phyloP scores from a whole-genome alignment of 2,797 vertebrate species.

The Australoheros facetus region DNA sequence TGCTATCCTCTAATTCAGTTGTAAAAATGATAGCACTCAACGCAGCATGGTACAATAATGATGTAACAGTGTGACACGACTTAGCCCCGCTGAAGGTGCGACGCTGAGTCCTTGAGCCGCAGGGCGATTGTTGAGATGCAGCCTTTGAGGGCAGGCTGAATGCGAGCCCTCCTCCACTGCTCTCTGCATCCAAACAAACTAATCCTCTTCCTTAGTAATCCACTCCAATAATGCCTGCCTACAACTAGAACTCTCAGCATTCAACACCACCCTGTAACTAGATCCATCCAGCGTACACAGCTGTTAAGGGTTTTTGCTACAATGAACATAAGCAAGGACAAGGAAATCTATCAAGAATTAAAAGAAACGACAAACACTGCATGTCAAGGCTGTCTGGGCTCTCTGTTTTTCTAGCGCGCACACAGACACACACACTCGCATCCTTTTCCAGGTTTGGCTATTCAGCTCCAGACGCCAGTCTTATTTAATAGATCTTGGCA shows the following conservation, averaged over 20 bases:
- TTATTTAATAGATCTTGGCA: conserved; percentile 83
- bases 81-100: conserved; percentile 57
- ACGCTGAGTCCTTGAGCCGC: conserved; percentile 57
- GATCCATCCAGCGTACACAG: conserved; percentile 25
- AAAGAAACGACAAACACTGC: conserved; percentile 41
- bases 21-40: conserved; percentile 63
- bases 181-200: conserved; percentile 57
- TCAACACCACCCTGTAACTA: conserved; percentile 41
- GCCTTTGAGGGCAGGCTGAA: conserved; percentile 52
- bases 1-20: conserved; percentile 47
- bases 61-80: conserved; percentile 66
- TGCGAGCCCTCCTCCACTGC: conserved; percentile 26
- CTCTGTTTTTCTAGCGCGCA: conserved; percentile 35
- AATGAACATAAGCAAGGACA: conserved; percentile 27
- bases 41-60: conserved; percentile 51
- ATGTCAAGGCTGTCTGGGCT: conserved; percentile 40
- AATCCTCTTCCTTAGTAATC: conserved; percentile 75
- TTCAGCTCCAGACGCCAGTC: conserved; percentile 68
- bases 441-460: conserved; percentile 55
- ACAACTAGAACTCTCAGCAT: conserved; percentile 52
- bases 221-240: conserved; percentile 61
- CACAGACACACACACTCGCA: conserved; percentile 25
- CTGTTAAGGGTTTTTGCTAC: conserved; percentile 22
- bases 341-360: conserved; percentile 23
- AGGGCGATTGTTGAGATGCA: conserved; percentile 55